phyloP scores from a whole-genome alignment of 2,888 invertebrate genomes.

The Xanthostigma xanthostigma region DNA sequence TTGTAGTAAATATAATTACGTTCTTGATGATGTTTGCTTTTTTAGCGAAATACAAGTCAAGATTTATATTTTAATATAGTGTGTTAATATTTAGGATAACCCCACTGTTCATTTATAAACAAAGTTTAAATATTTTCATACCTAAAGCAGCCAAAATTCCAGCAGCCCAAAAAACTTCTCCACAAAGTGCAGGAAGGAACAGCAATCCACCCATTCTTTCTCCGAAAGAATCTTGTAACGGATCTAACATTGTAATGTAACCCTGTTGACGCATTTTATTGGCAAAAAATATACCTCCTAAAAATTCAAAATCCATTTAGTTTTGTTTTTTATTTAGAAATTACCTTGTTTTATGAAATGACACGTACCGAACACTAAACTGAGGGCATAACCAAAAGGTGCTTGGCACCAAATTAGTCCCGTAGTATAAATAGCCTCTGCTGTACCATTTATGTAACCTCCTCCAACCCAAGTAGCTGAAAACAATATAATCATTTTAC shows the following conservation, averaged over 20 bases:
- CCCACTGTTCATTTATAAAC: not conserved
- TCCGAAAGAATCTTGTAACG: conserved; percentile 91
- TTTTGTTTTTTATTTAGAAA: no score
- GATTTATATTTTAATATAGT: no score
- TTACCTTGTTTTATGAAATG: no score
- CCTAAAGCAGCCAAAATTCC: conserved; percentile 92
- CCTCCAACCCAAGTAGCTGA: conserved; percentile 99
- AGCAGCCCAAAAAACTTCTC: conserved; percentile 98
- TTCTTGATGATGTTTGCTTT: no score
- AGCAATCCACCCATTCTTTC: conserved; percentile 94
- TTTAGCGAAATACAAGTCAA: no score
- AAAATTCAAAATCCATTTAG: not conserved
- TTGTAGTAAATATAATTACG: not conserved
- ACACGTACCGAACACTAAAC: conserved; percentile 76
- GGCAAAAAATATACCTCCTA: conserved; percentile 95
- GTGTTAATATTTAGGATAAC: no score
- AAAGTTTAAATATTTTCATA: conserved; percentile 23
- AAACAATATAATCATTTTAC: conserved; percentile 16
- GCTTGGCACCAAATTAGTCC: conserved; percentile 97
- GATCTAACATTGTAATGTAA: conserved; percentile 97
- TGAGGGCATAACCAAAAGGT: conserved; percentile 95
- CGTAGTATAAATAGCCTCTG: conserved; percentile 87
- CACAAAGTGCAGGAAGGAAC: conserved; percentile 90
- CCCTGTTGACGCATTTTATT: conserved; percentile 96
- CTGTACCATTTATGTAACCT: conserved; percentile 98